These are phyloP conservation scores for Lomographa bimaculata DNA, from an alignment of 2,888 invertebrate species.

Conservation along the genomic window DNA sequence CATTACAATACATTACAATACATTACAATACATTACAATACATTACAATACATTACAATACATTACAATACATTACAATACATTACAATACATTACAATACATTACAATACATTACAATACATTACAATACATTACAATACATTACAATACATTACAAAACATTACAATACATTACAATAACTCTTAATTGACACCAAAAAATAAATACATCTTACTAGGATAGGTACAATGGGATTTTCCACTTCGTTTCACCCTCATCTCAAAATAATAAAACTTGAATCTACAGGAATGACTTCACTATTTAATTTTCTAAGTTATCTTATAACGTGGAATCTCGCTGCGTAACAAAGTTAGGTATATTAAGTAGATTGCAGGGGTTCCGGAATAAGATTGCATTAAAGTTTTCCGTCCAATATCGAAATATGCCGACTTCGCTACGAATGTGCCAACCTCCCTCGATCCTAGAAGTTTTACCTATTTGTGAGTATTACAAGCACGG, in stretches of 20 bases:
- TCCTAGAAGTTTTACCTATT: constrained; percentile 24
- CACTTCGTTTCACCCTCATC: constrained; percentile 24
- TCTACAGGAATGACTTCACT: constrained; percentile 27
- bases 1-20: constrained; percentile 1
- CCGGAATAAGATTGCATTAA: constrained; percentile 58
- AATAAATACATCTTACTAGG: too few relatives aligned
- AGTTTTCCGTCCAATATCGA: constrained; percentile 60
- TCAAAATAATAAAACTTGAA: constrained; percentile 31
- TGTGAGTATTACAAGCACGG: constrained; percentile 19
- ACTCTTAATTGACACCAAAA: too few relatives aligned
- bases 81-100: not conserved
- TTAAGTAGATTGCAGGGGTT: constrained; percentile 49
- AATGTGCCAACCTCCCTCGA: constrained; percentile 52
- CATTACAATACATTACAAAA: too few relatives aligned
- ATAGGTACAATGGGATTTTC: too few relatives aligned
- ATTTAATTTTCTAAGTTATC: constrained; percentile 32
- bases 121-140: too few relatives aligned
- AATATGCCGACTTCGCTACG: constrained; percentile 60
- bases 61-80: constrained; percentile 1
- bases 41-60: constrained; percentile 1
- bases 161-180: too few relatives aligned
- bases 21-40: constrained; percentile 1
- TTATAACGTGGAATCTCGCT: constrained; percentile 24
- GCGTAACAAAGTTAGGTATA: constrained; percentile 37
- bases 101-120: constrained; percentile 2